Evolutionary conservation across 2,113 vertebrate genomes (phyloP).

Genomic region (Nycticebus coucang): DNA sequence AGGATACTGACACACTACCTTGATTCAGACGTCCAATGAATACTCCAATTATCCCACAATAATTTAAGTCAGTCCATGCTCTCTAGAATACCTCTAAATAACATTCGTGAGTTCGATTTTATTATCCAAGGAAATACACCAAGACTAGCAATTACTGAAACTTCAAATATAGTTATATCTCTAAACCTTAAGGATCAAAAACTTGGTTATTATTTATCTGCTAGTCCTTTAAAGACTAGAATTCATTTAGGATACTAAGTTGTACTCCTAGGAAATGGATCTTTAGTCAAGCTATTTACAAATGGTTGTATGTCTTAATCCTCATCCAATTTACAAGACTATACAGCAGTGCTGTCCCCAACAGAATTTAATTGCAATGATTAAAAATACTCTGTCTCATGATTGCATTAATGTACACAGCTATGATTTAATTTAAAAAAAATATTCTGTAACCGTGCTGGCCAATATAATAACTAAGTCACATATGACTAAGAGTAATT

Average conservation of each 20-base stretch:
- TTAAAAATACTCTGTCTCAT: background rate
- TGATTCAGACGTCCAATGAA: background rate
- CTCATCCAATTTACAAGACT: background rate
- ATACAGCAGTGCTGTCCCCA: background rate
- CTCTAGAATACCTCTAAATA: background rate
- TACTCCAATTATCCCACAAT: conserved; percentile 21
- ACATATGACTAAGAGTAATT: background rate
- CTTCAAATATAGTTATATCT: background rate
- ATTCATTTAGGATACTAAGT: conserved; percentile 6
- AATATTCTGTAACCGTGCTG: background rate
- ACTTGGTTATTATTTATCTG: background rate
- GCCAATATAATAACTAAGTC: background rate
- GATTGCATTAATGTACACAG: too few relatives aligned
- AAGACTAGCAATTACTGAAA: conserved; percentile 21
- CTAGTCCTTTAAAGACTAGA: background rate
- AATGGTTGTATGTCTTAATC: background rate
- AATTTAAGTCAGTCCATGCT: background rate
- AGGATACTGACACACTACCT: conserved; percentile 1
- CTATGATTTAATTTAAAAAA: background rate
- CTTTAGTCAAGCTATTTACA: conserved; percentile 7
- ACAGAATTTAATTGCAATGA: background rate
- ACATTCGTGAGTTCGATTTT: conserved; percentile 25
- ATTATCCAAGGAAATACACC: conserved; percentile 37
- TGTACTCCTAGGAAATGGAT: background rate
- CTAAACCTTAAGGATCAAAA: conserved; percentile 33